Evolutionary conservation across 2,113 vertebrate species (phyloP).

Genomic region (Bagarius yarrelli): DNA sequence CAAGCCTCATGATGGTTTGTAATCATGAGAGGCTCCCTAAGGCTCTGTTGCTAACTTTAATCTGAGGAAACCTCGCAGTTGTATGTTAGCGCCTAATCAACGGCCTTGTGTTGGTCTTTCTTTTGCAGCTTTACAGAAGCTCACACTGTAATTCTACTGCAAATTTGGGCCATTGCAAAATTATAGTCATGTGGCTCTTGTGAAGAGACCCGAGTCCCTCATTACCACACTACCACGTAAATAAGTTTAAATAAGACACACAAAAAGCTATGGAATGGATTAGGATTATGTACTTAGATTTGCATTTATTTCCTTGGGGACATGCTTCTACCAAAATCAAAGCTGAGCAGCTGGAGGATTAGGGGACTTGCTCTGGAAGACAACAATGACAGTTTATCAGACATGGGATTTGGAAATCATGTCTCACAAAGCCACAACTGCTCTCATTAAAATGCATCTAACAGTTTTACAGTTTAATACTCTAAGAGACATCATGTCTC

Average conservation of each 20-base stretch:
- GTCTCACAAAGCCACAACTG: not conserved
- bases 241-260: constrained; percentile 4
- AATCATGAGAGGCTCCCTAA: constrained; percentile 33
- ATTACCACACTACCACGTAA: not conserved
- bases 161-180: constrained; percentile 28
- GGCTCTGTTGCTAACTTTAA: constrained; percentile 38
- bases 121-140: constrained; percentile 6
- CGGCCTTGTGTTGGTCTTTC: constrained; percentile 9
- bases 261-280: not conserved
- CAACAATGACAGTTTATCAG: constrained; percentile 12
- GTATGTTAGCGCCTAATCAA: constrained; percentile 28
- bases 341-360: constrained; percentile 11
- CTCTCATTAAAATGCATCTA: not conserved
- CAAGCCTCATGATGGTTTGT: constrained; percentile 36
- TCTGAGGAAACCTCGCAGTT: constrained; percentile 34
- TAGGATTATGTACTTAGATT: constrained; percentile 19
- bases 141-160: constrained; percentile 15
- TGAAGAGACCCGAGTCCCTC: constrained; percentile 1
- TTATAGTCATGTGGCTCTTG: constrained; percentile 24
- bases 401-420: not conserved
- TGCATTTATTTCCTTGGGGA: constrained; percentile 16
- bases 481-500: not conserved
- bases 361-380: not conserved
- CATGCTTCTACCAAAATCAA: not conserved
- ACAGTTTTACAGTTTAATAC: not conserved